Evolutionary conservation across 2,113 vertebrate species (phyloP), one percentile per base, ranked within the genome.

Genomic region (Rhea americana): DNA sequence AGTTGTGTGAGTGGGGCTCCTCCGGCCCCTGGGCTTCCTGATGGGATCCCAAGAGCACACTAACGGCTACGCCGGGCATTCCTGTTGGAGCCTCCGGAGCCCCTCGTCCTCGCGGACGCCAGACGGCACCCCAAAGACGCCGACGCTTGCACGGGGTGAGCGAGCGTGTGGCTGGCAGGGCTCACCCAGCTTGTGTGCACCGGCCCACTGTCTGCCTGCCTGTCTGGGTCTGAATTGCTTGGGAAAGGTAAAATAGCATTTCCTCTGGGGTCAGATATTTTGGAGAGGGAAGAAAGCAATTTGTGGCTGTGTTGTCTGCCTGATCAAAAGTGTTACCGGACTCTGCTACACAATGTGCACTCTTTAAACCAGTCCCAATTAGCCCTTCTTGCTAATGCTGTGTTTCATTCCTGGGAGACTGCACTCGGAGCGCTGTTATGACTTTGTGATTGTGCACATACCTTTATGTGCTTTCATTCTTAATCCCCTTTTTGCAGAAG

Each of bases 401-500:
- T 30, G 1, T 95, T 96, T 96, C 96, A 96, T 96, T 95, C 96
- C 96, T 96, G 95, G 93, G 96, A 97, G 95, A 96, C 96, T 95
- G 95, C 96, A 90, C 95, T 97, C 43, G 47, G 94, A 94, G 96
- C 93, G 94, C 94, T 96, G 96, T 97, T 96, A 96, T 96, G 96
- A 97, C 95, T 96, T 93, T 89, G 94, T 96, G 97, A 97, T 96
- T 97, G 94, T 96, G 97, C 96, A 95, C 97, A 97, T 96, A 97
- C 96, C 96, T 97, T 97, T 97, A 97, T 97, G 93, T 88, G 94
- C 96, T 96, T 97, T 96, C 97, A 96, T 96, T 97, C 96, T 89
- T 97, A 97, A 97, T 97, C 97, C 96, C 96, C 93, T 96, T 96
- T 96, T 96, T 95, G 96, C 94, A 96, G 96, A 96, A 97, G 96